A percentile compares a stretch with the other conserved stretches of the same genome.
Evolutionary conservation across 2,888 invertebrate genomes (phyloP).

Genomic region (Conistra vaccinii): DNA sequence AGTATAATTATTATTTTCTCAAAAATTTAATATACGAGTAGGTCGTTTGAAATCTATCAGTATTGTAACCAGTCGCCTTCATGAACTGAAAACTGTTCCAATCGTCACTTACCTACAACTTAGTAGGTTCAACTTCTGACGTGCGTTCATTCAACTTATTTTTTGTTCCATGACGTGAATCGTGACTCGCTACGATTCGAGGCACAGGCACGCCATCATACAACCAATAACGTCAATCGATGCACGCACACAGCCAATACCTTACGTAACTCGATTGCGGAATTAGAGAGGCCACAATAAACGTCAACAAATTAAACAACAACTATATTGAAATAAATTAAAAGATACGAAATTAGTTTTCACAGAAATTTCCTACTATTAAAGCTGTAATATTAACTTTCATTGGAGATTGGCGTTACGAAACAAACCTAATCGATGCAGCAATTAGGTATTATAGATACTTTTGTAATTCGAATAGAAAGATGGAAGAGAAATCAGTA

Average conservation of each 20-base stretch:
- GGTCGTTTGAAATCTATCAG: not conserved
- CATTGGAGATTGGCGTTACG: slow-evolving; percentile 55
- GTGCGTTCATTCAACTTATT: slow-evolving; percentile 50
- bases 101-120: not conserved
- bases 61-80: not conserved
- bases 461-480: slow-evolving; percentile 39
- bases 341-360: slow-evolving; percentile 56
- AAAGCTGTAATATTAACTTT: slow-evolving; percentile 50
- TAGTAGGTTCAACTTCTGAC: slow-evolving; percentile 13
- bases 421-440: slow-evolving; percentile 41
- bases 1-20: not conserved
- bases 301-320: slow-evolving; percentile 49
- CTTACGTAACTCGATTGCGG: slow-evolving; percentile 49
- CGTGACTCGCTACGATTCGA: slow-evolving; percentile 44
- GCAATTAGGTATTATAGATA: slow-evolving; percentile 42
- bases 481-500: slow-evolving; percentile 51
- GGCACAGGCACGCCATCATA: slow-evolving; percentile 33
- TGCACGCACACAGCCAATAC: slow-evolving; percentile 32
- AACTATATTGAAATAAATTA: slow-evolving; percentile 34
- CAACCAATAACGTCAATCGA: slow-evolving; percentile 36
- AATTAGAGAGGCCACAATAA: slow-evolving; percentile 46
- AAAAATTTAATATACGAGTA: not conserved
- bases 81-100: not conserved
- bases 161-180: slow-evolving; percentile 40
- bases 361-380: slow-evolving; percentile 47